Evolutionary conservation across 2,113 vertebrate genomes (phyloP), one percentile per base, ranked within the genome.

Genomic region (Halichoerus grypus): DNA sequence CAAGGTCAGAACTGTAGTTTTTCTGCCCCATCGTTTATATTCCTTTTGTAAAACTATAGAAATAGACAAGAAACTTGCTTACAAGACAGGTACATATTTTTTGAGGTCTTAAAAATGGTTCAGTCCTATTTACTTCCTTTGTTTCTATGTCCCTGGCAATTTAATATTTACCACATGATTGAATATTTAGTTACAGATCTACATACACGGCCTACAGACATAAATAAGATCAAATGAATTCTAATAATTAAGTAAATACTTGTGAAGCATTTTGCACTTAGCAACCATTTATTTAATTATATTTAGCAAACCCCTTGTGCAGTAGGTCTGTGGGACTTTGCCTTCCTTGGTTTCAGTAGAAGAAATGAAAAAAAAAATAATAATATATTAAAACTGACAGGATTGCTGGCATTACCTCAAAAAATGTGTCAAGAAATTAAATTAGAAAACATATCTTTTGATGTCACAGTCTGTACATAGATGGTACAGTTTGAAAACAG

Each of bases 231-330:
- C 59, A 88, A 95, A 96, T 96, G 85, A 92, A 97, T 96, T 82
- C 51, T 88, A 74, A 51, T 59, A 94, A 95, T 97, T 94, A 96
- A 97, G 77, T 85, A 96, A 94, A 94, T 95, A 81, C 46, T 67
- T 97, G 33, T 76, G 46, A 94, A 84, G n/a, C 42, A 39, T 91
- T 76, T 95, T 91, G 83, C 57, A 95, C 86, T 90, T 95, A 95
- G 51, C 9, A 83, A 28, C 3, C 14, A 94, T 72, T 96, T 95
- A 97, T 92, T 96, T 95, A 97, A 97, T 96, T 95, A 96, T 93
- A 49, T 59, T 95, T 93, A 92, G 88, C 84, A 97, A 95, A 53
- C 9, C 51, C 55, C 22, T 61, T 72, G 39, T 91, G 51, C 10
- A 61, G 28, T 69, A 88, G 61, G n/a, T 88, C 85, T 96, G 57